Percentiles rank a stretch among this genome's conserved stretches.
These are phyloP conservation scores for Rhopilema esculentum DNA, from an alignment of 30 jellyfish, hydroid and myxozoan species.

Conservation along the genomic window DNA sequence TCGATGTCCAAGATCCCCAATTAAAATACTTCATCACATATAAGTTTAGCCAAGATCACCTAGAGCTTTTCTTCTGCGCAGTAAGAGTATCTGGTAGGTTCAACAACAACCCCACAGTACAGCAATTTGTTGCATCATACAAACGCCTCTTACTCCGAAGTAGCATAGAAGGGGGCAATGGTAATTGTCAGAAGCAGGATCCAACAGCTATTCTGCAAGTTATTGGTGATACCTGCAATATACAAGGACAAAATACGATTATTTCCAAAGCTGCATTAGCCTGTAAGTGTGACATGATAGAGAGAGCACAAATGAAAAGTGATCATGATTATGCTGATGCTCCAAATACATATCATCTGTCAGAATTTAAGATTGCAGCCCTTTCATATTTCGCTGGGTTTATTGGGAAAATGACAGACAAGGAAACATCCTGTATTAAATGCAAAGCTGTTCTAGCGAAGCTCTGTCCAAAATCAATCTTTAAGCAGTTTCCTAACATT, in stretches of 20 bases:
- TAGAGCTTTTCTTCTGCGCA: conserved; percentile 72
- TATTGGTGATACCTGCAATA: conserved; percentile 56
- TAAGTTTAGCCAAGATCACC: conserved; percentile 75
- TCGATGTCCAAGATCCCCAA: conserved; percentile 41
- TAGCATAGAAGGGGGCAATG: conserved; percentile 54
- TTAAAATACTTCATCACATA: conserved; percentile 49
- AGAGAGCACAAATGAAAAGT: conserved; percentile 8
- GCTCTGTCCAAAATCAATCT: conserved; percentile 10
- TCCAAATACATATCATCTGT: conserved; percentile 34
- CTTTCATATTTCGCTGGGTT: conserved; percentile 71
- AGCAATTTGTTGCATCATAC: conserved; percentile 40
- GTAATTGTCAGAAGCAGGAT: conserved; percentile 52
- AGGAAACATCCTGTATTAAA: not conserved
- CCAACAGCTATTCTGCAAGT: conserved; percentile 59
- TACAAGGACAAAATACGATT: conserved; percentile 6
- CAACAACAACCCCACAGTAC: conserved; percentile 80
- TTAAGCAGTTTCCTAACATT: conserved; percentile 44
- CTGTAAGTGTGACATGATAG: conserved; percentile 49
- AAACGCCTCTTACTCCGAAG: conserved; percentile 61
- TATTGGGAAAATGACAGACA: conserved; percentile 45
- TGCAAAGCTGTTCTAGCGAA: conserved; percentile 31
- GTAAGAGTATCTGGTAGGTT: conserved; percentile 61
- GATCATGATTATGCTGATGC: conserved; percentile 65
- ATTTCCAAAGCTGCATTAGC: conserved; percentile 41
- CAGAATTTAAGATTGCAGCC: conserved; percentile 65